Percentiles rank a stretch among this genome's conserved stretches.
Evolutionary conservation across 2,113 vertebrate species (phyloP).

Genomic region (Muscicapa adusta): DNA sequence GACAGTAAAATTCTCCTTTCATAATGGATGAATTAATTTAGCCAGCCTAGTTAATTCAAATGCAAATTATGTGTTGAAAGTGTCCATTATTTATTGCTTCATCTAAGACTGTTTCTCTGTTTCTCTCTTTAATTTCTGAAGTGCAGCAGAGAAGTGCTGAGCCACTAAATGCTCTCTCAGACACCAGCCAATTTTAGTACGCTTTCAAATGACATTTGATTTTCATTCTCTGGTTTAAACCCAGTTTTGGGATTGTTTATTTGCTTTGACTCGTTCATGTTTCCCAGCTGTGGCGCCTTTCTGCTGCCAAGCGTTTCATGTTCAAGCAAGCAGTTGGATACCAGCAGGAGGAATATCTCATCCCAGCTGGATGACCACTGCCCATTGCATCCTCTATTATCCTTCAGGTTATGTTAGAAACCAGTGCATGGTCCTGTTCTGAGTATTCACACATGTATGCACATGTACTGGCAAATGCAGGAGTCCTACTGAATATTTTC

Average conservation of each 20-base stretch:
- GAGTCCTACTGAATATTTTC: neutral
- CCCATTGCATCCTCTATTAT: neutral
- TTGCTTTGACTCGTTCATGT: neutral
- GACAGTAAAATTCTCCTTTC: conserved; percentile 48
- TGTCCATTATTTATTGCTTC: conserved; percentile 61
- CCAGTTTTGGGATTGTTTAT: conserved; percentile 19
- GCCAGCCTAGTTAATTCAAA: conserved; percentile 52
- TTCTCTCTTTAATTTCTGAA: conserved; percentile 29
- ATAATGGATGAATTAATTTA: conserved; percentile 61
- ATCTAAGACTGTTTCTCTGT: conserved; percentile 30
- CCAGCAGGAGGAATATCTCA: neutral
- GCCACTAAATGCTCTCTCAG: neutral
- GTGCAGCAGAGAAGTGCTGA: conserved; percentile 12
- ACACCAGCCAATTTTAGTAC: neutral
- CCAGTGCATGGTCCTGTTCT: neutral
- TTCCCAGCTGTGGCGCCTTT: neutral
- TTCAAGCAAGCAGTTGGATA: neutral
- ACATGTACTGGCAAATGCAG: accelerated
- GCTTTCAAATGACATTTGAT: neutral
- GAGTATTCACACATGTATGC: accelerated
- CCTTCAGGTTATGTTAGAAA: neutral
- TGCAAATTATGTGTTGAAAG: conserved; percentile 57
- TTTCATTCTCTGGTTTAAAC: neutral
- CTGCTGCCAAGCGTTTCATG: neutral
- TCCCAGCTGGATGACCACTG: neutral